Conservation (phyloP, 2,113 vertebrate genomes). For the Phaethon lepturus region DNA sequence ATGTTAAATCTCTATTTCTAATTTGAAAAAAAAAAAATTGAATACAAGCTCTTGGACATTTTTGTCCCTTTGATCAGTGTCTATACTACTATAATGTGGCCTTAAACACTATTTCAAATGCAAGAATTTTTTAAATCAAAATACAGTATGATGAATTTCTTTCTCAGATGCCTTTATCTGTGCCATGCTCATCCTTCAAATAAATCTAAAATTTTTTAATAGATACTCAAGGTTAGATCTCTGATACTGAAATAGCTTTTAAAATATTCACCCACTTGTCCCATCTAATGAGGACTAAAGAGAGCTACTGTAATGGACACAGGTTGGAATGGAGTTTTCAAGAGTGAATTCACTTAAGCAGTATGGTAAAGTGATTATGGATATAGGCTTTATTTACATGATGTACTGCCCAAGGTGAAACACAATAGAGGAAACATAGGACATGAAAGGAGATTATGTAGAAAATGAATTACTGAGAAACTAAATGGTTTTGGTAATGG, state of each 20-base stretch:
- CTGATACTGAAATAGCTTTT: background rate
- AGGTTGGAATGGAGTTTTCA: background rate
- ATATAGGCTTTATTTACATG: constrained; percentile 60
- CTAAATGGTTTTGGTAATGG: constrained; percentile 62
- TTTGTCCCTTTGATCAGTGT: background rate
- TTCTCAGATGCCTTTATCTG: background rate
- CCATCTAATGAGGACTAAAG: background rate
- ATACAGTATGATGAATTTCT: background rate
- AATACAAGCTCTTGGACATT: background rate
- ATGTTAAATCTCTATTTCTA: background rate
- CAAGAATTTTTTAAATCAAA: background rate
- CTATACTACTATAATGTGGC: background rate
- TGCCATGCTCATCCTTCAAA: background rate
- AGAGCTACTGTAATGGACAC: background rate
- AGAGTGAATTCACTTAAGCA: background rate
- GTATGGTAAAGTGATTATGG: background rate
- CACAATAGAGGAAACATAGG: constrained; percentile 27
- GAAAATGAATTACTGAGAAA: constrained; percentile 55
- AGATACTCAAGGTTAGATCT: background rate
- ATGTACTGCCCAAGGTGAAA: constrained; percentile 60
- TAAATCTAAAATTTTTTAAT: background rate
- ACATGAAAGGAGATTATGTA: constrained; percentile 44
- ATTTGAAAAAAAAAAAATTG: background rate
- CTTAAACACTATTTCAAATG: background rate
- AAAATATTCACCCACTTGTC: background rate